Evolutionary conservation across 2,113 vertebrate species (phyloP).

Genomic region (Brachyhypopomus gauderio): DNA sequence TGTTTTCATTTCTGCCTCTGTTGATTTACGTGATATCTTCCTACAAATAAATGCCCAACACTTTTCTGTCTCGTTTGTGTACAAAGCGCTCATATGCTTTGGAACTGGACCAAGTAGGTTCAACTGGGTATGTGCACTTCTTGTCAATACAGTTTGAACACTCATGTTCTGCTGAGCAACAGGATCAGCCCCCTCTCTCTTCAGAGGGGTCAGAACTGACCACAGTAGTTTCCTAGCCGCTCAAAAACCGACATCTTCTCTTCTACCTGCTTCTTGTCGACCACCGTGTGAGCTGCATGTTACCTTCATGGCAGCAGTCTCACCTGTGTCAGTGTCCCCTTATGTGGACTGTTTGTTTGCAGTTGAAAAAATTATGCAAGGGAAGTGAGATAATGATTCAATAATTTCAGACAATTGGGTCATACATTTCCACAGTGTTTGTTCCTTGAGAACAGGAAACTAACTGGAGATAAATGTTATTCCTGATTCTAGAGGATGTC

Average conservation of each 20-base stretch:
- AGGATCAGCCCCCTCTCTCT: slow-evolving; percentile 63
- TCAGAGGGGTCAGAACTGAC: slow-evolving; percentile 61
- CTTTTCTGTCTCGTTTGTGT: slow-evolving; percentile 79
- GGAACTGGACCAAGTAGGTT: slow-evolving; percentile 83
- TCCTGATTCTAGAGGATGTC: slow-evolving; percentile 43
- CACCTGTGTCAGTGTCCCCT: slow-evolving; percentile 61
- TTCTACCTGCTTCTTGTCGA: slow-evolving; percentile 55
- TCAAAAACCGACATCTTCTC: slow-evolving; percentile 56
- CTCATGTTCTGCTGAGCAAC: slow-evolving; percentile 73
- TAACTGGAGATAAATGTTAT: slow-evolving; percentile 1
- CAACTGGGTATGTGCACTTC: slow-evolving; percentile 78
- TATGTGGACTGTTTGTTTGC: slow-evolving; percentile 52
- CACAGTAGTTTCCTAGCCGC: slow-evolving; percentile 60
- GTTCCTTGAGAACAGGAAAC: slow-evolving; percentile 19
- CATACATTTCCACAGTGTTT: not conserved
- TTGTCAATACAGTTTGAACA: slow-evolving; percentile 74
- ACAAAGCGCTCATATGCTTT: slow-evolving; percentile 83
- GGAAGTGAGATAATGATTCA: slow-evolving; percentile 8
- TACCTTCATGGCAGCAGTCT: slow-evolving; percentile 68
- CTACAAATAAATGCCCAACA: slow-evolving; percentile 77
- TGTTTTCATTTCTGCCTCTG: slow-evolving; percentile 62
- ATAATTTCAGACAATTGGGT: too few relatives aligned
- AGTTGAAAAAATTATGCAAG: slow-evolving; percentile 36
- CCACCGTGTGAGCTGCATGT: slow-evolving; percentile 70
- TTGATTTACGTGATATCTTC: slow-evolving; percentile 68